Base-by-base conservation (phyloP, 2,888 invertebrate genomes). In the Teinopalpus imperialis region DNA sequence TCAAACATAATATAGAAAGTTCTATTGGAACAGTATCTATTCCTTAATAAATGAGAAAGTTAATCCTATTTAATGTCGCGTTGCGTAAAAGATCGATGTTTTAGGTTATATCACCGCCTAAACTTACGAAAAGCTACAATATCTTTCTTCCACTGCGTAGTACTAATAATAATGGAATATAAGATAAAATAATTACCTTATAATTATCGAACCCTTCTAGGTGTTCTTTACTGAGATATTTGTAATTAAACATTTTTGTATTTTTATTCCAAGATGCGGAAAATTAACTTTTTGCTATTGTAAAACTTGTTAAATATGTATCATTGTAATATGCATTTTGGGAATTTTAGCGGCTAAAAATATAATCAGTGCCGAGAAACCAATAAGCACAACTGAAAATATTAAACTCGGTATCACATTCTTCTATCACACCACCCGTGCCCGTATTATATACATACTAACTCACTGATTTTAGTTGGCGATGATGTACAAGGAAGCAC, bases 171-270 rank as follows among this genome's bases (percentile, higher is more conserved):
- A n/a, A n/a, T n/a, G n/a, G n/a, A n/a, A n/a, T n/a, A n/a, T n/a
- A n/a, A n/a, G n/a, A n/a, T n/a, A n/a, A 1, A 41, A 41, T n/a
- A 9, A 21, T 55, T 76, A 87, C 98, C 94, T 98, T 98, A 76
- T 98, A 98, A 79, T 95, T 95, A 85, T 97, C 97, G 87, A 98
- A 98, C 56, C 98, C 98, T 72, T 93, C 91, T 48, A 98, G 92
- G 73, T 98, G 96, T 63, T 95, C 94, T 57, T 92, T 91, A 42
- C 92, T 91, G 54, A 98, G 90, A 85, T 98, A 98, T 77, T 95
- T 92, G 63, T 91, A 91, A 73, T 93, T 91, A 72, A 93, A 79
- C 86, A 88, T 87, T 72, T 73, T 81, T 51, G 57, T 54, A 51
- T 51, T 53, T 63, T 64, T 55, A 53, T 51, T 53, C 24, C 36